Base-by-base conservation (phyloP, 2,888 invertebrate genomes). In the Torymus texanus region DNA sequence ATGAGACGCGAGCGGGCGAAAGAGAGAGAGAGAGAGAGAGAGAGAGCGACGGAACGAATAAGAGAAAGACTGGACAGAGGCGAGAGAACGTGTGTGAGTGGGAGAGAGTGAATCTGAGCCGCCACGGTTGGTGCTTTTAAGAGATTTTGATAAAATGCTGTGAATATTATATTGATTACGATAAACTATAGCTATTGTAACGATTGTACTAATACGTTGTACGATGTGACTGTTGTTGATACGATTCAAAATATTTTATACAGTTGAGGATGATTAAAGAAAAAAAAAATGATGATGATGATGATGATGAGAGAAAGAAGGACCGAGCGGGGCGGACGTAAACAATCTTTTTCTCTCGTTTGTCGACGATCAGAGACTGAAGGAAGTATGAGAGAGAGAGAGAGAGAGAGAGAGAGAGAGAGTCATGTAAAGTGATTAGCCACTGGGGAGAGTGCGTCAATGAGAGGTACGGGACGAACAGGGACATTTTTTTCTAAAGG, bases 81-180 rank as follows among this genome's bases (percentile, higher is more conserved):
- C 56, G n/a, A 56, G 56, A 56, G 29, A 59, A 3, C 10, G 80
- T 13, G 75, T 82, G 21, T 75, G 51, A 50, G 51, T 14, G 5
- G 21, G 80, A 74, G 71, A 62, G 79, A 78, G 74, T 72, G 85
- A 83, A 84, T 77, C 82, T 81, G 82, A 85, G 83, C 85, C 88
- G 86, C 86, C 86, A 86, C 85, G 86, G 85, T 86, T 88, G 88
- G 88, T 88, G 88, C 88, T 90, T 89, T 88, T 87, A 88, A 89
- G 88, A 90, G 89, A 89, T 90, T 90, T 90, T 89, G 89, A 90
- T 89, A 90, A 90, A 90, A 90, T 88, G 89, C 90, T 90, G 89
- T 90, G 90, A 90, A 90, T 90, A 90, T 86, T 90, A 88, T 89
- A 90, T 88, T 89, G 88, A 88, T 89, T 88, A 88, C 85, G 86